phyloP scores from a whole-genome alignment of 1,140 invertebrate genomes.

The Copidosoma floridanum region DNA sequence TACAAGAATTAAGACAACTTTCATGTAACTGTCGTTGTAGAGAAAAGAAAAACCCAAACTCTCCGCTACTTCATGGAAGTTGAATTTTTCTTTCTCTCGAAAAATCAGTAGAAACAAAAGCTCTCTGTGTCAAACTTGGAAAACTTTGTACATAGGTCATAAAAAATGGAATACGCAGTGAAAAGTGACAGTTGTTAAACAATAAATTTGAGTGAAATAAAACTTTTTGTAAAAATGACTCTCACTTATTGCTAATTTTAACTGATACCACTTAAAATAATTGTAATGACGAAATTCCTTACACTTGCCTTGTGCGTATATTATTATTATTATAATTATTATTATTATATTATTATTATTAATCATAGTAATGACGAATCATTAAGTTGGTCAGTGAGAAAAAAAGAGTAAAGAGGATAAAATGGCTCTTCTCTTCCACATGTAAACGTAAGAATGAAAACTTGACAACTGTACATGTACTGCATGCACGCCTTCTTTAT shows the following conservation, averaged over 20 bases:
- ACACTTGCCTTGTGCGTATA: too few species aligned
- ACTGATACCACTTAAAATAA: conserved; percentile 18
- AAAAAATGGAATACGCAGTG: conserved; percentile 24
- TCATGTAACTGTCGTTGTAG: conserved; percentile 20
- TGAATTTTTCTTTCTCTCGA: conserved; percentile 23
- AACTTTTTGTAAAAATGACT: conserved; percentile 13
- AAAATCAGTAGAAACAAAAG: conserved; percentile 20
- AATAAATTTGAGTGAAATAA: conserved; percentile 16
- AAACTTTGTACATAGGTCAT: conserved; percentile 28
- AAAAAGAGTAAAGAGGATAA: conserved; percentile 5
- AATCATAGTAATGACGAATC: conserved; percentile 1
- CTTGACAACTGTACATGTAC: conserved; percentile 30
- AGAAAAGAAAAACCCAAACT: conserved; percentile 23
- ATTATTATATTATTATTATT: too few species aligned
- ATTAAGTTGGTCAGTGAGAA: conserved; percentile 1
- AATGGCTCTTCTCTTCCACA: neutral
- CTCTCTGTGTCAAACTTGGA: conserved; percentile 27
- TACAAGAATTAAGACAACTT: conserved; percentile 24
- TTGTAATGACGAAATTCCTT: conserved; percentile 12
- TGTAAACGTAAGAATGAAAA: conserved; percentile 19
- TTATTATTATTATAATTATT: too few species aligned
- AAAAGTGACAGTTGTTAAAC: conserved; percentile 28
- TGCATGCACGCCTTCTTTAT: conserved; percentile 28
- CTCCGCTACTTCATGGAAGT: neutral
- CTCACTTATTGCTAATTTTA: conserved; percentile 11